phyloP scores from a whole-genome alignment of 2,113 vertebrate genomes.

The Chloropsis cyanopogon region DNA sequence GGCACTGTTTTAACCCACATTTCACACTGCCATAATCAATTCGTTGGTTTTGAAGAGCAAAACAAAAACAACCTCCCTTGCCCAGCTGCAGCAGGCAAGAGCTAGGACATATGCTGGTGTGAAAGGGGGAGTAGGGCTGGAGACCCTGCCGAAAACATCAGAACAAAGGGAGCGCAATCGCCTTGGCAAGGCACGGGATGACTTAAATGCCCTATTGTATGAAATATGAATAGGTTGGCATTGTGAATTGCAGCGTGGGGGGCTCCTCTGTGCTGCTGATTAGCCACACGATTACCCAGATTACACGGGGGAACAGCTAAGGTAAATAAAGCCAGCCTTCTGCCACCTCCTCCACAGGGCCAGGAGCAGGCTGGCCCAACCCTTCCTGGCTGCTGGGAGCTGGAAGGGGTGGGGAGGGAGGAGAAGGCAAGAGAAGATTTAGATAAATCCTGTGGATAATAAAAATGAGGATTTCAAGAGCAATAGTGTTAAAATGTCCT shows the following conservation, averaged over 20 bases:
- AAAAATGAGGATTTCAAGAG: conserved; percentile 53
- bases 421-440: neutral
- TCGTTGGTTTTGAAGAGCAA: conserved; percentile 49
- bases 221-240: conserved; percentile 89
- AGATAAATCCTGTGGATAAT: conserved; percentile 41
- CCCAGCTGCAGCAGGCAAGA: conserved; percentile 87
- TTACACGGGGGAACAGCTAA: conserved; percentile 88
- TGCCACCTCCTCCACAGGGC: conserved; percentile 85
- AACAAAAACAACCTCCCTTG: conserved; percentile 56
- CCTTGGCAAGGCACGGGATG: conserved; percentile 82
- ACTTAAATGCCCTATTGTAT: conserved; percentile 96
- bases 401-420: conserved; percentile 16
- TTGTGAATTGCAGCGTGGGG: conserved; percentile 80
- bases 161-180: conserved; percentile 86
- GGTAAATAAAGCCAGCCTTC: conserved; percentile 95
- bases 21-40: conserved; percentile 63
- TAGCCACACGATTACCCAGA: conserved; percentile 97
- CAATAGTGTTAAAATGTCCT: conserved; percentile 62
- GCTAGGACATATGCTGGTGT: conserved; percentile 87
- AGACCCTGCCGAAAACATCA: conserved; percentile 73
- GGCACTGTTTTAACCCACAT: conserved; percentile 43
- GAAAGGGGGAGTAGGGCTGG: conserved; percentile 44
- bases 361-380: conserved; percentile 38
- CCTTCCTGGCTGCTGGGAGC: conserved; percentile 70
- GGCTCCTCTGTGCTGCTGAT: conserved; percentile 81